Percentiles rank a stretch among this genome's conserved stretches.
These are phyloP conservation scores for Telmatherina bonti DNA, from an alignment of 2,797 vertebrate species.

Conservation along the genomic window DNA sequence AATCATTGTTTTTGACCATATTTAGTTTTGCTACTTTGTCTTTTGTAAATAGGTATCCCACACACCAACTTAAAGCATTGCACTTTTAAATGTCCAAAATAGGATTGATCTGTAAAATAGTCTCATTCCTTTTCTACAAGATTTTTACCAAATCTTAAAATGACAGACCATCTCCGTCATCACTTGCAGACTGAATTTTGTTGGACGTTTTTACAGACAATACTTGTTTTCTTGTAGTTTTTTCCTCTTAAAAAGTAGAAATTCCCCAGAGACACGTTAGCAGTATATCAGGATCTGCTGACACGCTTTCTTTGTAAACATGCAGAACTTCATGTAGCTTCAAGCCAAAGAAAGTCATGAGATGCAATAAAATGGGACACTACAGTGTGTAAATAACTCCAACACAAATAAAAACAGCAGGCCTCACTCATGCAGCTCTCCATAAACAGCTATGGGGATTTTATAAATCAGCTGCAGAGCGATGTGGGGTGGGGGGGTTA, in stretches of 20 bases:
- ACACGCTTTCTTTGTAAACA: slow-evolving; percentile 16
- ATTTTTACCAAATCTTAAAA: not conserved
- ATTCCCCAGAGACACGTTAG: not conserved
- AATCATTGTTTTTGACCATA: no score
- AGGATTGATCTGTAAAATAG: not conserved
- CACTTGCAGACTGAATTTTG: not conserved
- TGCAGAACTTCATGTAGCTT: slow-evolving; percentile 18
- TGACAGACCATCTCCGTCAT: no score
- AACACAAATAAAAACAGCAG: slow-evolving; percentile 58
- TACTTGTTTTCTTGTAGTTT: not conserved
- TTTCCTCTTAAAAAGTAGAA: not conserved
- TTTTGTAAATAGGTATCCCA: no score
- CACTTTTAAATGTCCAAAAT: not conserved
- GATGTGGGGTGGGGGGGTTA: not conserved
- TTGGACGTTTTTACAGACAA: not conserved
- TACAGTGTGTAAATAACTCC: slow-evolving; percentile 38
- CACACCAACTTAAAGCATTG: no score
- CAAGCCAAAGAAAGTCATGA: slow-evolving; percentile 16
- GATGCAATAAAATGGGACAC: slow-evolving; percentile 27
- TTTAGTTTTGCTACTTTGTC: no score
- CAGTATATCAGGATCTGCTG: not conserved
- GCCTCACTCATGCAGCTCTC: slow-evolving; percentile 40
- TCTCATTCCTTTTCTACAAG: not conserved
- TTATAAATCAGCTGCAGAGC: slow-evolving; percentile 22
- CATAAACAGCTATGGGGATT: slow-evolving; percentile 47